These are phyloP conservation scores for Trissolcus japonicus DNA, from an alignment of 2,888 invertebrate genomes.

Conservation along the genomic window DNA sequence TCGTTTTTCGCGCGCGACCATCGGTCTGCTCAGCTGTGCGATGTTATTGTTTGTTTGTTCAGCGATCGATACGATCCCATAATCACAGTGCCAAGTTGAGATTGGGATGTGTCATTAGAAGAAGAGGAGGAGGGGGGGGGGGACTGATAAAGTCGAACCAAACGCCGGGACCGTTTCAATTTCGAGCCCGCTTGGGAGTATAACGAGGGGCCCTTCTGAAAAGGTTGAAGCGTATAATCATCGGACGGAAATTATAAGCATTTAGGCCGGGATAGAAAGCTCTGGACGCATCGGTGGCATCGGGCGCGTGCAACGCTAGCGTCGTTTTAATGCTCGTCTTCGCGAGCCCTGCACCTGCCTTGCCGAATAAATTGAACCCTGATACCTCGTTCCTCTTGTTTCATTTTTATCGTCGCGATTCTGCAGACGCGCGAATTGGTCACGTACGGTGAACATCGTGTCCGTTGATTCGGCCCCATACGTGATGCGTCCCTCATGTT, in stretches of 20 bases:
- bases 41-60: slow-evolving; percentile 65
- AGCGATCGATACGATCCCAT: slow-evolving; percentile 60
- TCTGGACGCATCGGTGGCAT: slow-evolving; percentile 71
- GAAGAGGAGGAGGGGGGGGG: slow-evolving; percentile 1
- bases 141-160: slow-evolving; percentile 19
- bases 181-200: slow-evolving; percentile 62
- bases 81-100: slow-evolving; percentile 58
- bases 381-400: slow-evolving; percentile 40
- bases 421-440: slow-evolving; percentile 44
- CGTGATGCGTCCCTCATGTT: slow-evolving; percentile 21
- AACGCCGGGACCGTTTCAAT: slow-evolving; percentile 65
- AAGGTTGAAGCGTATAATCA: slow-evolving; percentile 73
- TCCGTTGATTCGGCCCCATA: slow-evolving; percentile 25
- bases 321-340: slow-evolving; percentile 40
- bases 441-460: slow-evolving; percentile 43
- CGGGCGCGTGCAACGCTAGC: slow-evolving; percentile 67
- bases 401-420: slow-evolving; percentile 36
- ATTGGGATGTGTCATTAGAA: slow-evolving; percentile 66
- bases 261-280: slow-evolving; percentile 72
- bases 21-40: slow-evolving; percentile 51
- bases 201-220: slow-evolving; percentile 61
- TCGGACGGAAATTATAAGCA: slow-evolving; percentile 73
- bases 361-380: slow-evolving; percentile 67
- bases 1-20: slow-evolving; percentile 5
- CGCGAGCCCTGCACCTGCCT: slow-evolving; percentile 64